These are phyloP conservation scores for Cremastinae sp. DNA, from an alignment of 2,888 invertebrate genomes.

Conservation along the genomic window DNA sequence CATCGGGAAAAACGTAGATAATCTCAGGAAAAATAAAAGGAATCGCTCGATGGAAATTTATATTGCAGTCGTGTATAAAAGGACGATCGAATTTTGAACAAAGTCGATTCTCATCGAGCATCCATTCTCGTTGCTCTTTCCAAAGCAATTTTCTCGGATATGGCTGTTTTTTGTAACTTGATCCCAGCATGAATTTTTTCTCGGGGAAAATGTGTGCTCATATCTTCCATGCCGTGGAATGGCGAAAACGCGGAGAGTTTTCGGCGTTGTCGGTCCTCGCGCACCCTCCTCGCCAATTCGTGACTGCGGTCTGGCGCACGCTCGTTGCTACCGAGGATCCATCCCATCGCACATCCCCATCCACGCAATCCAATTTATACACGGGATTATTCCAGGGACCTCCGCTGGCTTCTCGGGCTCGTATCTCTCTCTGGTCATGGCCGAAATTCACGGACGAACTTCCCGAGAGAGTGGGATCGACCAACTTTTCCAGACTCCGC, in stretches of 20 bases:
- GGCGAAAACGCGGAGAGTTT: slow-evolving; percentile 16
- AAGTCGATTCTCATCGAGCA: slow-evolving; percentile 8
- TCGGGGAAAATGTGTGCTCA: not conserved
- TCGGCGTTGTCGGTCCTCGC: slow-evolving; percentile 49
- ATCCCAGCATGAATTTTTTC: slow-evolving; percentile 16
- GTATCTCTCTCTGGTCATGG: slow-evolving; percentile 38
- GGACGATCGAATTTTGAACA: slow-evolving; percentile 42
- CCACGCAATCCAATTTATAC: slow-evolving; percentile 78
- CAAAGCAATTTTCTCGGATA: slow-evolving; percentile 31
- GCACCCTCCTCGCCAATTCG: slow-evolving; percentile 38
- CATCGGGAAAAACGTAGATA: not conserved
- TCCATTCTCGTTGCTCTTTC: slow-evolving; percentile 18
- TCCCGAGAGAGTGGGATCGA: not conserved
- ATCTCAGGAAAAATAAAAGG: not conserved
- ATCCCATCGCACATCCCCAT: slow-evolving; percentile 61
- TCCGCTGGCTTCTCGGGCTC: slow-evolving; percentile 50
- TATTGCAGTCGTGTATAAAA: slow-evolving; percentile 16
- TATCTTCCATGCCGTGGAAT: slow-evolving; percentile 44
- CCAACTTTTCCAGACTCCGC: not conserved
- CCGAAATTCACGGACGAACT: slow-evolving; percentile 19
- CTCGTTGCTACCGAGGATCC: slow-evolving; percentile 54
- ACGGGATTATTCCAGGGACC: slow-evolving; percentile 74
- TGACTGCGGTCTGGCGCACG: slow-evolving; percentile 55
- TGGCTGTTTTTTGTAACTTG: slow-evolving; percentile 25
- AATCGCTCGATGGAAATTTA: slow-evolving; percentile 18